Conservation (phyloP, 2,888 invertebrate genomes). For the Chymomyza amoena region DNA sequence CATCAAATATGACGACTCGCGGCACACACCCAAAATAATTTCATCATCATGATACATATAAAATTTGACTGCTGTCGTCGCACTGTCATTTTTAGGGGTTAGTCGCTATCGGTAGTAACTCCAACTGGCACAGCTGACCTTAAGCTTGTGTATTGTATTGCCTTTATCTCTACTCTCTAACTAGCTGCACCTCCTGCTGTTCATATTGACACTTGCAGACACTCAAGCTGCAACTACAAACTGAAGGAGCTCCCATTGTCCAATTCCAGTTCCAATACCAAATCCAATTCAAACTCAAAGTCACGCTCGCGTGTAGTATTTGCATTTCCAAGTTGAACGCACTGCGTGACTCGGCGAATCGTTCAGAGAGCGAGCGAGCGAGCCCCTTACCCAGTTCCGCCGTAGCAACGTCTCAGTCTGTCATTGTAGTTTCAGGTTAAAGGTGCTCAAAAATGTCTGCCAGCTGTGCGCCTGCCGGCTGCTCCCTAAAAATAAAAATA, state of each 20-base stretch:
- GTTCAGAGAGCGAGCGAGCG: not conserved
- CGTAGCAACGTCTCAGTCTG: constrained; percentile 15
- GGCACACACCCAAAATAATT: constrained; percentile 60
- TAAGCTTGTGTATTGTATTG: not conserved
- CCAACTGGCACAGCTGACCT: constrained; percentile 40
- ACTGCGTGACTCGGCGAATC: constrained; percentile 21
- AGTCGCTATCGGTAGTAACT: constrained; percentile 11
- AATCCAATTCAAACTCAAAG: not conserved
- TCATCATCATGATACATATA: constrained; percentile 47
- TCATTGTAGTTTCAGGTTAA: constrained; percentile 41
- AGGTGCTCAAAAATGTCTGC: constrained; percentile 45
- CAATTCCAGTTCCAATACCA: not conserved
- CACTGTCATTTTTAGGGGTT: constrained; percentile 42
- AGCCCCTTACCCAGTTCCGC: not conserved
- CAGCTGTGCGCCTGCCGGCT: constrained; percentile 32
- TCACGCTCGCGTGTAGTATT: constrained; percentile 35
- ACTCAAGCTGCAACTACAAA: not conserved
- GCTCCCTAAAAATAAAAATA: constrained; percentile 32
- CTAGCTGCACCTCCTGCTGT: constrained; percentile 5
- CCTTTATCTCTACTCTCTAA: constrained; percentile 37
- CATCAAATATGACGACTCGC: constrained; percentile 29
- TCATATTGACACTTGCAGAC: constrained; percentile 34
- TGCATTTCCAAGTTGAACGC: constrained; percentile 59
- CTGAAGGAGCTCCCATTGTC: not conserved
- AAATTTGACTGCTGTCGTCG: constrained; percentile 32